phyloP scores from a whole-genome alignment of 2,888 invertebrate genomes.

The Acleris laterana region DNA sequence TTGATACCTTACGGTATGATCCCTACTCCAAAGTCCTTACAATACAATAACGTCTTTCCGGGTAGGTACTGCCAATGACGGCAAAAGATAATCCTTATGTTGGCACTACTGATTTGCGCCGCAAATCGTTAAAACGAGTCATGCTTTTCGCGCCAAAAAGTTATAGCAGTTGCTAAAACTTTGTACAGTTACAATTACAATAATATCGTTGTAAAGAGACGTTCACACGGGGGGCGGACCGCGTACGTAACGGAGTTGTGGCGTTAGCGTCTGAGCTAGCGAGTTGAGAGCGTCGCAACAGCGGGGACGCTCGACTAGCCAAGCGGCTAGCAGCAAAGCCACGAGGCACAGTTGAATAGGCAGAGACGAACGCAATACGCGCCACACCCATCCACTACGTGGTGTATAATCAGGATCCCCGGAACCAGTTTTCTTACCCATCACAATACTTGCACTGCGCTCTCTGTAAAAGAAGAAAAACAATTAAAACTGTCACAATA shows the following conservation, averaged over 20 bases:
- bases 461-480: slow-evolving; percentile 54
- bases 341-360: slow-evolving; percentile 91
- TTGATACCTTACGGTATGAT: slow-evolving; percentile 21
- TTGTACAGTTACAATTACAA: slow-evolving; percentile 32
- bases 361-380: slow-evolving; percentile 90
- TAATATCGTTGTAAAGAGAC: slow-evolving; percentile 45
- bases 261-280: slow-evolving; percentile 89
- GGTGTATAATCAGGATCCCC: slow-evolving; percentile 85
- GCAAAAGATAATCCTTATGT: slow-evolving; percentile 19
- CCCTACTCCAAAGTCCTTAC: neutral
- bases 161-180: slow-evolving; percentile 7
- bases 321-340: slow-evolving; percentile 89
- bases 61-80: slow-evolving; percentile 3
- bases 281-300: slow-evolving; percentile 92
- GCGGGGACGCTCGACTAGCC: slow-evolving; percentile 89
- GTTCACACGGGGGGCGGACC: slow-evolving; percentile 92
- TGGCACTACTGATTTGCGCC: slow-evolving; percentile 8
- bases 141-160: slow-evolving; percentile 22
- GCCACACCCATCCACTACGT: slow-evolving; percentile 87
- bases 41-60: slow-evolving; percentile 22
- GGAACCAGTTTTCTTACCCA: slow-evolving; percentile 78
- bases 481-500: slow-evolving; percentile 15
- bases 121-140: slow-evolving; percentile 13
- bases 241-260: slow-evolving; percentile 91
- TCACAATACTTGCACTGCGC: slow-evolving; percentile 55